Conservation (phyloP, 2,113 vertebrate genomes). For the Poecile atricapillus region DNA sequence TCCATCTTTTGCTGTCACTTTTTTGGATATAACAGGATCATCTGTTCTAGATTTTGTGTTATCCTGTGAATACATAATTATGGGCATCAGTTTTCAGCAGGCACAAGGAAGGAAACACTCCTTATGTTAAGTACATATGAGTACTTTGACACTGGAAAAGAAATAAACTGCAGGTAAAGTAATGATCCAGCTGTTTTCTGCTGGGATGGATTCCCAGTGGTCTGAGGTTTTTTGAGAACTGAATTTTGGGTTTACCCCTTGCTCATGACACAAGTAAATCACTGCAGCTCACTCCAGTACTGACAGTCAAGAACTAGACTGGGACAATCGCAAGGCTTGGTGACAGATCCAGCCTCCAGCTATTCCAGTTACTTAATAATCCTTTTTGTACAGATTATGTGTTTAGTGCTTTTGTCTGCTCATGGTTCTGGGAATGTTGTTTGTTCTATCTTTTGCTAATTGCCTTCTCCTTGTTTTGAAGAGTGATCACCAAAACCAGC, state of each 20-base stretch:
- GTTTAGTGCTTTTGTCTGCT: not conserved
- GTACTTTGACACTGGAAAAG: not conserved
- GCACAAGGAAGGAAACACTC: accelerated
- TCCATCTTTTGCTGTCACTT: no score
- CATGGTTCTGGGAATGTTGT: not conserved
- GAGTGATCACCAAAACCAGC: not conserved
- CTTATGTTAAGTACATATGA: not conserved
- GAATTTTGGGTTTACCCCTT: not conserved
- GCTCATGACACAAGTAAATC: not conserved
- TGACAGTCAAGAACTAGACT: not conserved
- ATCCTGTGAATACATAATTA: accelerated
- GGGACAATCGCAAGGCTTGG: not conserved
- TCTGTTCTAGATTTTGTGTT: not conserved
- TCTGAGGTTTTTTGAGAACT: not conserved
- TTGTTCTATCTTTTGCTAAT: not conserved
- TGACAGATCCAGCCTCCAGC: not conserved
- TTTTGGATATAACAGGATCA: not conserved
- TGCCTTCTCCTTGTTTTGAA: not conserved
- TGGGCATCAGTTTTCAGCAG: accelerated
- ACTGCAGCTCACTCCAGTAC: not conserved
- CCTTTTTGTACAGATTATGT: not conserved
- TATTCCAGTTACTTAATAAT: not conserved
- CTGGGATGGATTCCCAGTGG: accelerated
- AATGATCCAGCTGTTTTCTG: not conserved
- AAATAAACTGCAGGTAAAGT: not conserved